Base-by-base conservation (phyloP, 2,113 vertebrate species). In the Platanista minor region DNA sequence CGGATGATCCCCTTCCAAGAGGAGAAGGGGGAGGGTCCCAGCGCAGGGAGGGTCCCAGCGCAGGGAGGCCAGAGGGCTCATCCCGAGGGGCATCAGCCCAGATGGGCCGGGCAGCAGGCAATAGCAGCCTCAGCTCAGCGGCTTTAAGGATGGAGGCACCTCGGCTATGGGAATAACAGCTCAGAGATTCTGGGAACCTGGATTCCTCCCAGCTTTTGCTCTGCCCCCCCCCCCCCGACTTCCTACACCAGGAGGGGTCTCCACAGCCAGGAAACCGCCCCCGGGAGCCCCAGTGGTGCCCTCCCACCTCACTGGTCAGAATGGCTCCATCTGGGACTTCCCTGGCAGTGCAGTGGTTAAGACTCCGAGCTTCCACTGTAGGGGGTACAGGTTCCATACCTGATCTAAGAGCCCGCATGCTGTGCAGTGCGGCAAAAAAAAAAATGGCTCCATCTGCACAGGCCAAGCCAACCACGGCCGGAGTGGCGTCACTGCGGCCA, bases 81-180 rank as follows among this genome's bases (percentile, higher is more conserved):
- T 59, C 36, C 36, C 1, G 23, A 36, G 1, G 54, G 78, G 78
- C n/a, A 2, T 39, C 18, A 46, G 54, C n/a, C 52, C n/a, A 0
- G 23, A 15, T 2, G 18, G 1, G 7, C 36, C 5, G 1, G 36
- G 84, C 10, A 8, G 46, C 49, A 17, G 13, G 84, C 2, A 6
- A 33, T 7, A 31, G 20, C 17, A 17, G 25, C 39, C 23, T 33
- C 13, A 3, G 23, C 54, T 17, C 54, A 6, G 39, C 1, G 20
- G 18, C 27, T 6, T n/a, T 8, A 1, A 5, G 6, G 11, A 9
- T 0, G 36, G 21, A 87, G 36, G 10, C 27, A 2, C 64, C 49
- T 25, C 25, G 2, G 0, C 29, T 74, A 39, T 0, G 13, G 15
- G 39, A 43, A 0, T 3, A 27, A 12, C 80, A 64, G 75, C 31